These are phyloP conservation scores for Fissipunctia ypsillon DNA, from an alignment of 2,888 invertebrate genomes.

Conservation along the genomic window DNA sequence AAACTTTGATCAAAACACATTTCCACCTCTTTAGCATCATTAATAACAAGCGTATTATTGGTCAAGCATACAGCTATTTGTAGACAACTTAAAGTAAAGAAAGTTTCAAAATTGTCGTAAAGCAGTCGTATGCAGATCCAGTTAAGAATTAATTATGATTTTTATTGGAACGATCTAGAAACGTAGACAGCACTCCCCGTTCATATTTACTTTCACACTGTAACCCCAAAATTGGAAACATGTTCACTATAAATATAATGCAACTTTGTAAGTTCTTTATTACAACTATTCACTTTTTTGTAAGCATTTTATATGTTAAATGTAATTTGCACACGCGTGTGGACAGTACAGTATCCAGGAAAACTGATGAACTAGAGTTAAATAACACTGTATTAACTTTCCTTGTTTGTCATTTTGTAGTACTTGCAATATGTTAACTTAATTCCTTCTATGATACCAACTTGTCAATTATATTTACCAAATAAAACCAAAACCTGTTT, in stretches of 20 bases:
- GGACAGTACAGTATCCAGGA: constrained; percentile 69
- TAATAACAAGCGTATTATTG: not conserved
- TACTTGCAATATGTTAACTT: constrained; percentile 17
- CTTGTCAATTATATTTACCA: not conserved
- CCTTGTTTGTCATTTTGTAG: constrained; percentile 58
- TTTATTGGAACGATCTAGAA: constrained; percentile 55
- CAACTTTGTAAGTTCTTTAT: constrained; percentile 22
- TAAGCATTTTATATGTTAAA: constrained; percentile 11
- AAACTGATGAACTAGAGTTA: constrained; percentile 71
- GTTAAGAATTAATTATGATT: constrained; percentile 39
- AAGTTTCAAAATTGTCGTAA: constrained; percentile 41
- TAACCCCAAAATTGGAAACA: constrained; percentile 46
- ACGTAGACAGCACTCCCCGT: constrained; percentile 36
- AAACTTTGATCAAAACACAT: constrained; percentile 17
- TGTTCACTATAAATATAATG: constrained; percentile 30
- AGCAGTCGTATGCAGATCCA: constrained; percentile 34
- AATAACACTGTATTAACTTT: constrained; percentile 47
- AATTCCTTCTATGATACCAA: constrained; percentile 18
- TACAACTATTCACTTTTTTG: constrained; percentile 14
- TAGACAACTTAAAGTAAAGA: constrained; percentile 39
- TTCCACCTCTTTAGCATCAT: constrained; percentile 15
- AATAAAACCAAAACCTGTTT: not conserved
- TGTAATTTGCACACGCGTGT: constrained; percentile 54
- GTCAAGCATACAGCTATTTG: not conserved
- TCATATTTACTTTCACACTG: constrained; percentile 57